Percentiles rank a stretch among this genome's conserved stretches.
Conservation (phyloP, 2,113 vertebrate genomes). For the Hemicordylus capensis region DNA sequence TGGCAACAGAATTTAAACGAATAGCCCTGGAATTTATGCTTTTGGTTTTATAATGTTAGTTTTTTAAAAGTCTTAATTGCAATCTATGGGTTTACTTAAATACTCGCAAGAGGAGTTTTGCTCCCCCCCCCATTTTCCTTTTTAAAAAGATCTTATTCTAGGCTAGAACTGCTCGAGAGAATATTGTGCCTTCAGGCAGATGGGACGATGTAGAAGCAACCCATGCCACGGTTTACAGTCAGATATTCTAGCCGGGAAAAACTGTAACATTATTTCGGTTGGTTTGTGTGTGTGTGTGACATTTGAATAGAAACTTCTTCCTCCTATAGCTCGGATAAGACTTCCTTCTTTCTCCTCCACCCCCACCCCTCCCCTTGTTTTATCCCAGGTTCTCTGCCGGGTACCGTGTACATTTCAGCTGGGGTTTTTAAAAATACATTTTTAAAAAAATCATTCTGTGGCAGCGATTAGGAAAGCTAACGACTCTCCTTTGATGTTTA, state of each 20-base stretch:
- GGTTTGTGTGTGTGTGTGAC: background rate
- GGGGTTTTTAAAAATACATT: background rate
- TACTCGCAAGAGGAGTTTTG: too few species aligned
- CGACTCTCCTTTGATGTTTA: constrained; percentile 75
- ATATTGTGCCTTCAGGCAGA: background rate
- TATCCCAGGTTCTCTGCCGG: constrained; percentile 23
- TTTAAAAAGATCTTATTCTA: background rate
- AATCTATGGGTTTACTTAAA: background rate
- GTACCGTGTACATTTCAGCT: constrained; percentile 41
- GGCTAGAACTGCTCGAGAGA: constrained; percentile 8
- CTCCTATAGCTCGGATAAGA: background rate
- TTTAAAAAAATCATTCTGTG: constrained; percentile 40
- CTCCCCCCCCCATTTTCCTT: too few species aligned
- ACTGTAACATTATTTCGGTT: fast-evolving
- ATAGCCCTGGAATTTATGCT: background rate
- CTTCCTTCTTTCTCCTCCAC: background rate
- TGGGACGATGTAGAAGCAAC: constrained; percentile 7
- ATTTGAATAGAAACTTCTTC: constrained; percentile 15
- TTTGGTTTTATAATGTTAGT: background rate
- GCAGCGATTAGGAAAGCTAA: constrained; percentile 70
- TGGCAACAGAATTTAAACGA: background rate
- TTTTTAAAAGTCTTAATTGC: background rate
- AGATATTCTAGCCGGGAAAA: fast-evolving
- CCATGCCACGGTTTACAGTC: background rate
- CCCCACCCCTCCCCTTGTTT: background rate